These are phyloP conservation scores for Drosophila rhopaloa DNA, from an alignment of 1,140 invertebrate genomes.

Conservation along the genomic window DNA sequence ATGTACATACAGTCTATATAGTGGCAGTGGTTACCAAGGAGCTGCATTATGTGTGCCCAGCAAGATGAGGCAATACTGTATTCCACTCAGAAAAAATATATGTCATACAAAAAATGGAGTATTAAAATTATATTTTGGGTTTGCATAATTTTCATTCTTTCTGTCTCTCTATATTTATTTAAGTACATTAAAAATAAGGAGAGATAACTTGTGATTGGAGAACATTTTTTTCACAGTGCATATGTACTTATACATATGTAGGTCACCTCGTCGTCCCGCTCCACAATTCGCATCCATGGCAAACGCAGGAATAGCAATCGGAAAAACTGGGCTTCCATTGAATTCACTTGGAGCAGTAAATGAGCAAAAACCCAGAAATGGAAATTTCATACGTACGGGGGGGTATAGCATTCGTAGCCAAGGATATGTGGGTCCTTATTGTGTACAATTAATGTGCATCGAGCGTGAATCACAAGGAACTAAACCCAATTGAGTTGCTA, in stretches of 20 bases:
- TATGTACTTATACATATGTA: conserved; percentile 29
- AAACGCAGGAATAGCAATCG: conserved; percentile 40
- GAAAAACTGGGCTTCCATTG: conserved; percentile 61
- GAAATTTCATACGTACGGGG: conserved; percentile 67
- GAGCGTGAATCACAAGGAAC: conserved; percentile 72
- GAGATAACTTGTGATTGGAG: background rate
- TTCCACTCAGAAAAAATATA: background rate
- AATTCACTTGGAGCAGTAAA: conserved; percentile 60
- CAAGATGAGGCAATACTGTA: background rate
- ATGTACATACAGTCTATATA: conserved; percentile 1
- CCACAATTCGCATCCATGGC: conserved; percentile 41
- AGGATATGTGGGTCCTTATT: conserved; percentile 69
- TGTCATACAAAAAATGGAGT: background rate
- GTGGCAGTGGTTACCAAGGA: conserved; percentile 62
- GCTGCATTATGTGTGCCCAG: conserved; percentile 51
- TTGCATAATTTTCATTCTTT: too few species aligned
- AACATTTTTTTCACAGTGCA: conserved; percentile 15
- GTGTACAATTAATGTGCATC: conserved; percentile 77
- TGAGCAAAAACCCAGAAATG: conserved; percentile 59
- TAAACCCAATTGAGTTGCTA: conserved; percentile 49
- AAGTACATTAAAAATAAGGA: background rate
- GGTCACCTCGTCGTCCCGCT: conserved; percentile 24
- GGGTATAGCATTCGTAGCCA: conserved; percentile 43
- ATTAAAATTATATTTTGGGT: too few species aligned
- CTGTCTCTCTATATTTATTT: too few species aligned